Evolutionary conservation across 2,797 vertebrate genomes (phyloP).

Genomic region (Hybognathus amarus): DNA sequence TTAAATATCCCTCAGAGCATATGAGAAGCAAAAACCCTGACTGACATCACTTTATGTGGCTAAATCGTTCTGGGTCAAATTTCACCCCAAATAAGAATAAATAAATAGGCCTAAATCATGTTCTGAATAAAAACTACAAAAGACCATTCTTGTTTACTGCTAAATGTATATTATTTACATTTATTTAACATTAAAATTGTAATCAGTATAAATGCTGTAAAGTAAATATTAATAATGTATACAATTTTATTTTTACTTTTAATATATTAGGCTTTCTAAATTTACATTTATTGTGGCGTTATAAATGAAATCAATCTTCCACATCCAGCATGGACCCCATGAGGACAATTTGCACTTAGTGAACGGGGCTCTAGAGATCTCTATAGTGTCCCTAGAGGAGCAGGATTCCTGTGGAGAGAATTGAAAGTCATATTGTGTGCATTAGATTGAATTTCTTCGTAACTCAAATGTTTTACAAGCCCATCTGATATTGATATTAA

Average conservation of each 20-base stretch:
- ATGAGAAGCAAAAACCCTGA: not conserved
- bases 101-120: not conserved
- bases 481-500: not conserved
- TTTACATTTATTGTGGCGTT: not conserved
- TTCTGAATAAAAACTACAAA: not conserved
- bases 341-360: not conserved
- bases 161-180: no score
- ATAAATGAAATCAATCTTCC: not conserved
- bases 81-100: not conserved
- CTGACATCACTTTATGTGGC: not conserved
- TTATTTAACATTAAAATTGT: no score
- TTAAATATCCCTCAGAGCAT: not conserved
- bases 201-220: no score
- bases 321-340: not conserved
- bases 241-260: not conserved
- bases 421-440: not conserved
- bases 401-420: not conserved
- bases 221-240: no score
- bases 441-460: not conserved
- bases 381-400: not conserved
- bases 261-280: not conserved
- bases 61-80: not conserved
- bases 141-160: no score
- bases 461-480: not conserved
- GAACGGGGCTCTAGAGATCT: not conserved